Percentiles rank a stretch among this genome's conserved stretches.
Conservation (phyloP, 2,113 vertebrate genomes). For the Greenwoodochromis staneri region DNA sequence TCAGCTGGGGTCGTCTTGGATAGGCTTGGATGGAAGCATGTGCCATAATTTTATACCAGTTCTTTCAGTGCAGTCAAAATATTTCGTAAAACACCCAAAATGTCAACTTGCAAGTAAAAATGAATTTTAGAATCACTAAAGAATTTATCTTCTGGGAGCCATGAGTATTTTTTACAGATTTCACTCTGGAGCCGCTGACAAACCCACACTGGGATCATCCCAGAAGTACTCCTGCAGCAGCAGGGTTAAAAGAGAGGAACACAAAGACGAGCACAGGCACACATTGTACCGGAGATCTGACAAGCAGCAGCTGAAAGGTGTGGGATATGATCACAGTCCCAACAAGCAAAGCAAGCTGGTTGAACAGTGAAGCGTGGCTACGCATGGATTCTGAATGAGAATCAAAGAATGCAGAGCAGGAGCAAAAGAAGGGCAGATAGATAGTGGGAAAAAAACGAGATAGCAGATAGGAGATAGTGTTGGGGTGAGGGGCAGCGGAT, state of each 20-base stretch:
- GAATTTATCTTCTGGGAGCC: not conserved
- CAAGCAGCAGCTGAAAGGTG: not conserved
- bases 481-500: constrained; percentile 64
- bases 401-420: not conserved
- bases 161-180: not conserved
- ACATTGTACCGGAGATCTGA: not conserved
- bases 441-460: not conserved
- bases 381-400: not conserved
- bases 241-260: not conserved
- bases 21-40: not conserved
- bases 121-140: not conserved
- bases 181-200: not conserved
- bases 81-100: not conserved
- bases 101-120: not conserved
- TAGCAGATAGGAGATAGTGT: constrained; percentile 34
- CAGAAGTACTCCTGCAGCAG: not conserved
- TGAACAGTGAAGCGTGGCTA: not conserved
- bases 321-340: not conserved
- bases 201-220: not conserved
- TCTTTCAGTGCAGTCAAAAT: not conserved
- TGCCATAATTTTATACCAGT: not conserved
- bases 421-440: not conserved
- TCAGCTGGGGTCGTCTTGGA: not conserved
- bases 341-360: not conserved
- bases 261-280: not conserved